phyloP scores from a whole-genome alignment of 2,113 vertebrate species.

The Apistogramma diplotaenia region DNA sequence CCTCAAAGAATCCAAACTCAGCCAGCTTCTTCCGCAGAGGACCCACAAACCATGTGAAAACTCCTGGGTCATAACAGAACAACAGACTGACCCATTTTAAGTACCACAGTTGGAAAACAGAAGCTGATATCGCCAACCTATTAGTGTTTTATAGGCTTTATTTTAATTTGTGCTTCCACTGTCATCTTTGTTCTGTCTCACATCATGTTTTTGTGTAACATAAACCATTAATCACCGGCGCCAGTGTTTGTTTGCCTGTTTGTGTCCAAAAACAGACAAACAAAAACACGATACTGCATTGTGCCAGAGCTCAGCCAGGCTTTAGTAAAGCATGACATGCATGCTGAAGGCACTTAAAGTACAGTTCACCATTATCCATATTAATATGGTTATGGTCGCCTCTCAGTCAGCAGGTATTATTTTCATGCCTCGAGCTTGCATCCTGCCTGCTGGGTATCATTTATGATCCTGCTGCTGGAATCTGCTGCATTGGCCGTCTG shows the following conservation, averaged over 20 bases:
- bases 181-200: neutral
- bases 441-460: constrained; percentile 14
- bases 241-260: neutral
- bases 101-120: neutral
- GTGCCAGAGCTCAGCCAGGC: neutral
- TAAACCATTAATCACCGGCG: neutral
- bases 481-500: constrained; percentile 39
- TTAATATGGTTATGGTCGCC: constrained; percentile 19
- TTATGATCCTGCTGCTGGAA: constrained; percentile 53
- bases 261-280: neutral
- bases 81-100: constrained; percentile 4
- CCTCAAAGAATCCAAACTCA: neutral
- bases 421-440: constrained; percentile 42
- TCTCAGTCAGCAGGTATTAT: constrained; percentile 56
- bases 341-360: constrained; percentile 10
- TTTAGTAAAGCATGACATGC: constrained; percentile 12
- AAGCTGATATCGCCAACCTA: neutral
- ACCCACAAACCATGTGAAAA: constrained; percentile 8
- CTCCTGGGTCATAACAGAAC: constrained; percentile 3
- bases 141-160: neutral
- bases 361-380: constrained; percentile 2
- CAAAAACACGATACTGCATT: neutral
- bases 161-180: neutral
- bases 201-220: neutral
- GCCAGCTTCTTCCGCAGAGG: neutral